Conservation (phyloP, 2,113 vertebrate species). For the Ovis canadensis region DNA sequence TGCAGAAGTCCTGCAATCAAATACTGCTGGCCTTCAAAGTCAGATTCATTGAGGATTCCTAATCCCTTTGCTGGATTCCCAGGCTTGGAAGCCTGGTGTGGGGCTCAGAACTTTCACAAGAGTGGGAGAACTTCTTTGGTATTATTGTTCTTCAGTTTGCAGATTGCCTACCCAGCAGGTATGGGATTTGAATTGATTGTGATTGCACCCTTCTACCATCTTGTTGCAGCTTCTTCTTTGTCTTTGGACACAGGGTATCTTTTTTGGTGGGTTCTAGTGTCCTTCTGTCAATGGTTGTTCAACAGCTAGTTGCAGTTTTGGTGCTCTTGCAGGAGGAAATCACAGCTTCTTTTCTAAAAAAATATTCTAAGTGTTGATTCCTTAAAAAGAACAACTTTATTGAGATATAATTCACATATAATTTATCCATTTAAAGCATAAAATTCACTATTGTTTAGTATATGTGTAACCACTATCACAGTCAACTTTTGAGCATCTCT, state of each 20-base stretch:
- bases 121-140: background rate
- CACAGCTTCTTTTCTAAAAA: background rate
- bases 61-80: background rate
- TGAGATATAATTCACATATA: background rate
- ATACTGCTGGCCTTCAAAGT: background rate
- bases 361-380: background rate
- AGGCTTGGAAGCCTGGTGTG: background rate
- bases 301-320: background rate
- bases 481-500: background rate
- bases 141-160: background rate
- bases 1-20: background rate
- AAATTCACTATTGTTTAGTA: background rate
- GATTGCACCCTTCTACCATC: background rate
- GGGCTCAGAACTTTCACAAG: background rate
- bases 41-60: background rate
- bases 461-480: background rate
- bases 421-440: background rate
- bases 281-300: background rate
- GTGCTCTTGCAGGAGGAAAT: background rate
- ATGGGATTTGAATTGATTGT: background rate
- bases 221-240: background rate
- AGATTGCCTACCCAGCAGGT: background rate
- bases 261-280: background rate
- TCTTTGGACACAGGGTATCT: background rate
- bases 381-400: background rate